Evolutionary conservation across 2,113 vertebrate genomes (phyloP).

Genomic region (Columbina picui): DNA sequence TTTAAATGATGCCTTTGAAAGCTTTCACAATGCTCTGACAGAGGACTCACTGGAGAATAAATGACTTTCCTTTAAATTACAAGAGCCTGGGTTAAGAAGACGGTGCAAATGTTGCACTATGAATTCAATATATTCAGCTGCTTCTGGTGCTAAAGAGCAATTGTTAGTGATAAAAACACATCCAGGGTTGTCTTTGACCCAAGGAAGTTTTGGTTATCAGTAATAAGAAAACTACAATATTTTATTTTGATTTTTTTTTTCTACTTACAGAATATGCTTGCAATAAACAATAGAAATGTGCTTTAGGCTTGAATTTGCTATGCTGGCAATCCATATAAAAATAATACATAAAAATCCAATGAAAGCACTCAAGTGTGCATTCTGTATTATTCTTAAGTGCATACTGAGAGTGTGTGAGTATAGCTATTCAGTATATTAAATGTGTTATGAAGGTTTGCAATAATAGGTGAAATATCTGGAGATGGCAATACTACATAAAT

Average conservation of each 20-base stretch:
- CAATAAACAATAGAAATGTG: constrained; percentile 13
- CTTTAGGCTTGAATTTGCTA: constrained; percentile 32
- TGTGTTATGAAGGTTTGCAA: not conserved
- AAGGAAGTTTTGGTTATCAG: constrained; percentile 20
- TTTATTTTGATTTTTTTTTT: constrained; percentile 32
- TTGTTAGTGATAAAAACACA: constrained; percentile 14
- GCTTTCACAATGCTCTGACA: constrained; percentile 73
- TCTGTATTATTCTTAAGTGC: constrained; percentile 13
- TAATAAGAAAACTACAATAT: not conserved
- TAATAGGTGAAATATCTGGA: constrained; percentile 3
- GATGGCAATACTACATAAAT: not conserved
- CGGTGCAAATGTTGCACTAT: constrained; percentile 51
- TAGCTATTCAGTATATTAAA: not conserved
- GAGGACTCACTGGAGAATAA: constrained; percentile 76
- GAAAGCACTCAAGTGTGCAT: not conserved
- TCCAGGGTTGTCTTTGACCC: not conserved
- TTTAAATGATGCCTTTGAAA: constrained; percentile 76
- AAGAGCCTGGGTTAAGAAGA: constrained; percentile 59
- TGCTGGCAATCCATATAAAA: not conserved
- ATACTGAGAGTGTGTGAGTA: not conserved
- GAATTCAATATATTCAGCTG: constrained; percentile 70
- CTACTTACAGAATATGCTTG: not conserved
- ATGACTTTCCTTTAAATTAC: constrained; percentile 77
- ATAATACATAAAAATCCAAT: constrained; percentile 25
- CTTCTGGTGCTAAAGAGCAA: constrained; percentile 40